These are phyloP conservation scores for Ormyrus nitidulus DNA, from an alignment of 2,888 invertebrate species.

Conservation along the genomic window DNA sequence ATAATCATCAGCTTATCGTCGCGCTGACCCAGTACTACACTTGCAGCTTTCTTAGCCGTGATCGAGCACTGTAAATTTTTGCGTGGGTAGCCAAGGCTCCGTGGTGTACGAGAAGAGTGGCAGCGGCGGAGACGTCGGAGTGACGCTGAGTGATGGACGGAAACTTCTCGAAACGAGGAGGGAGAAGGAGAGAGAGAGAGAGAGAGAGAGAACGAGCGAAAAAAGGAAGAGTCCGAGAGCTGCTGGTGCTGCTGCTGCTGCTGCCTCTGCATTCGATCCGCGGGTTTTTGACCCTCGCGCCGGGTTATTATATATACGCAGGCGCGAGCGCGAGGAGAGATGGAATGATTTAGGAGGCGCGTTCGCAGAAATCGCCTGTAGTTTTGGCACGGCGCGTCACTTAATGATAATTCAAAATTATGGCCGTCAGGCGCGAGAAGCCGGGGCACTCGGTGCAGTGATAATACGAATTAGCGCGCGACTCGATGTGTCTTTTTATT, in stretches of 20 bases:
- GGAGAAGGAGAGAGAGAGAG: slow-evolving; percentile 51
- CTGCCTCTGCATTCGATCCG: slow-evolving; percentile 51
- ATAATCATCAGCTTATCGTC: no score
- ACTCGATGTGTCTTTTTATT: neutral
- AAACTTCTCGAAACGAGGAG: slow-evolving; percentile 61
- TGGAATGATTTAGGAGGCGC: slow-evolving; percentile 50
- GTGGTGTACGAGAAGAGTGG: slow-evolving; percentile 54
- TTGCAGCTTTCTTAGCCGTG: no score
- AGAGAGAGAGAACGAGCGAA: slow-evolving; percentile 3
- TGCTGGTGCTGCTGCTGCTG: neutral
- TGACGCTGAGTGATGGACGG: slow-evolving; percentile 71
- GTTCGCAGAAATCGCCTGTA: slow-evolving; percentile 70
- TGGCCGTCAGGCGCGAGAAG: slow-evolving; percentile 27
- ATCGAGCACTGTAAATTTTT: neutral
- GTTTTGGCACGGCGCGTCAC: slow-evolving; percentile 70
- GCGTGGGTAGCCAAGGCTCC: neutral
- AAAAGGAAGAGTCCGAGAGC: neutral
- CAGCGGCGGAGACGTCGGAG: slow-evolving; percentile 60
- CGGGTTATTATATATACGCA: slow-evolving; percentile 62
- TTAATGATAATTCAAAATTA: slow-evolving; percentile 54
- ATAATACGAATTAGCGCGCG: slow-evolving; percentile 37
- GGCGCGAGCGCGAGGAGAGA: slow-evolving; percentile 40
- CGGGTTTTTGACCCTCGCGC: slow-evolving; percentile 51
- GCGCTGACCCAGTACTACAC: no score
- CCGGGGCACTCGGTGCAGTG: neutral